These are phyloP conservation scores for Globodera ellingtonae DNA, from an alignment of 1,140 invertebrate genomes.

Conservation along the genomic window DNA sequence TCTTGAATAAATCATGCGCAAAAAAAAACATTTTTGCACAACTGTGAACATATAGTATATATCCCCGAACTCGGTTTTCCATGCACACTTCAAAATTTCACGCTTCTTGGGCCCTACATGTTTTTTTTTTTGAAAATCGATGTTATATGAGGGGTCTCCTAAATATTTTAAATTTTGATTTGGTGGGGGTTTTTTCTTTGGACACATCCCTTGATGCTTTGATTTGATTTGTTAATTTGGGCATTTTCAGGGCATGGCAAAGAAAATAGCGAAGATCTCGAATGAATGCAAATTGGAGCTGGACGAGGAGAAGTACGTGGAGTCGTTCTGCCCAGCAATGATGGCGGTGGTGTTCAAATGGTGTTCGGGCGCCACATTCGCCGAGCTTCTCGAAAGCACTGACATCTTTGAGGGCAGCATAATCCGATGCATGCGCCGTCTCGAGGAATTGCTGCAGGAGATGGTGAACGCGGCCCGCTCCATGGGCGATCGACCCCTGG, in stretches of 20 bases:
- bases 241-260: conserved; percentile 70
- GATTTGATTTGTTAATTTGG: too few relatives aligned
- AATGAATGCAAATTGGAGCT: conserved; percentile 85
- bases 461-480: conserved; percentile 92
- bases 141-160: too few relatives aligned
- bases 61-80: too few relatives aligned
- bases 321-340: conserved; percentile 87
- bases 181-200: too few relatives aligned
- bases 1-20: background rate
- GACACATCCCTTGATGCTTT: too few relatives aligned
- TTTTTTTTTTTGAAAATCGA: too few relatives aligned
- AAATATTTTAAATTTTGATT: too few relatives aligned
- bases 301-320: conserved; percentile 87
- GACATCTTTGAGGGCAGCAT: conserved; percentile 99
- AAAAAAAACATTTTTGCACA: too few relatives aligned
- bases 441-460: conserved; percentile 93
- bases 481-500: conserved; percentile 74
- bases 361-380: conserved; percentile 90
- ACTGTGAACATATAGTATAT: too few relatives aligned
- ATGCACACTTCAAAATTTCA: too few relatives aligned
- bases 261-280: conserved; percentile 83
- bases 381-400: conserved; percentile 91
- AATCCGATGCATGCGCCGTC: conserved; percentile 90
- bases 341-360: conserved; percentile 97
- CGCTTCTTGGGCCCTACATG: too few relatives aligned